These are phyloP conservation scores for Lasaia peninsularis DNA, from an alignment of 1,140 invertebrate genomes.

Conservation along the genomic window DNA sequence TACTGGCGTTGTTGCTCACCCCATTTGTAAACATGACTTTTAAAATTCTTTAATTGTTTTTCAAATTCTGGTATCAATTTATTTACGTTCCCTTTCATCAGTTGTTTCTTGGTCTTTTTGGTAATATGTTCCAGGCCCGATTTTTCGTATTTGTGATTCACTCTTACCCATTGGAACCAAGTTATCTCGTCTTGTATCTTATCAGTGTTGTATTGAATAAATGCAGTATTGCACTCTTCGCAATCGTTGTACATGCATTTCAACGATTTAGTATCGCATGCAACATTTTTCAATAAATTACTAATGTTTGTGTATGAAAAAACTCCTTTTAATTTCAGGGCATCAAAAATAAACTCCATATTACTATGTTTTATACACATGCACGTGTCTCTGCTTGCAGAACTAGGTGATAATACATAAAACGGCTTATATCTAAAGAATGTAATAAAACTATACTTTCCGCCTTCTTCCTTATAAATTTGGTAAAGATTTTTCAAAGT, in stretches of 20 bases:
- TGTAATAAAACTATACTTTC: too few relatives aligned
- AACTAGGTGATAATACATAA: too few relatives aligned
- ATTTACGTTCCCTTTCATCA: conserved; percentile 10
- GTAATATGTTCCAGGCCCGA: neutral
- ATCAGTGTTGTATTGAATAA: neutral
- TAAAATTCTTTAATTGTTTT: conserved; percentile 17
- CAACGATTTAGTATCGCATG: conserved; percentile 13
- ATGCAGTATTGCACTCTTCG: neutral
- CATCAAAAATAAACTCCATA: too few relatives aligned
- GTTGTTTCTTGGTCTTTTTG: conserved; percentile 13
- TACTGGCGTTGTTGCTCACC: conserved; percentile 20
- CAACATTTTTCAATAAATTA: neutral
- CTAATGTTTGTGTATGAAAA: neutral
- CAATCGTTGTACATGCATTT: conserved; percentile 14
- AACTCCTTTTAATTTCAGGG: neutral
- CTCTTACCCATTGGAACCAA: conserved; percentile 14
- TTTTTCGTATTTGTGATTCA: conserved; percentile 15
- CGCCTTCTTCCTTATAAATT: neutral
- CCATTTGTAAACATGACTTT: conserved; percentile 21
- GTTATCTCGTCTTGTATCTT: conserved; percentile 2
- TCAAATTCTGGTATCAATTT: conserved; percentile 14
- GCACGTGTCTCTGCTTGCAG: too few relatives aligned
- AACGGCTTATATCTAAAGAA: too few relatives aligned
- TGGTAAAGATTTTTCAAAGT: conserved; percentile 19
- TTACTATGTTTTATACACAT: too few relatives aligned